phyloP scores from a whole-genome alignment of 2,888 invertebrate species.

The Pilophorus perplexus region DNA sequence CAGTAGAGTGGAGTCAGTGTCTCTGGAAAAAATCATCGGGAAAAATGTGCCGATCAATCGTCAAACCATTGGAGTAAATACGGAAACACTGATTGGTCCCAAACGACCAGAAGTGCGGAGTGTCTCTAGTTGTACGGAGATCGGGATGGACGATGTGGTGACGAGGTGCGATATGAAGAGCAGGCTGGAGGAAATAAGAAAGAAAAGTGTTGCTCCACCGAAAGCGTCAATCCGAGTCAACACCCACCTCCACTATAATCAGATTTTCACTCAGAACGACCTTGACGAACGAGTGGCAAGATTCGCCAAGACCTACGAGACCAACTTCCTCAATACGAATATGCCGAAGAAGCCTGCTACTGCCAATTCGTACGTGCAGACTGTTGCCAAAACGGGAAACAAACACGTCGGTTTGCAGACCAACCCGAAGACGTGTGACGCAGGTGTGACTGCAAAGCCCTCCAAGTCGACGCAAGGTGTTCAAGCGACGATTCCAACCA shows the following conservation, averaged over 20 bases:
- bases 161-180: conserved; percentile 47
- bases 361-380: conserved; percentile 22
- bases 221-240: conserved; percentile 9
- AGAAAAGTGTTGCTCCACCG: conserved; percentile 49
- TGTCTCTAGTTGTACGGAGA: neutral
- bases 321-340: conserved; percentile 29
- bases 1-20: neutral
- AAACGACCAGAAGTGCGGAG: neutral
- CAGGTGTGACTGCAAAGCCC: conserved; percentile 53
- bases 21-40: conserved; percentile 32
- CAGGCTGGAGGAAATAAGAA: conserved; percentile 51
- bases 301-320: conserved; percentile 48
- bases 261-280: conserved; percentile 48
- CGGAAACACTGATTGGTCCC: neutral
- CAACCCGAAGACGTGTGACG: conserved; percentile 49
- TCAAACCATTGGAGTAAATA: neutral
- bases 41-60: conserved; percentile 5
- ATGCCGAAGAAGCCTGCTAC: conserved; percentile 8
- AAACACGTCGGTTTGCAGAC: conserved; percentile 50
- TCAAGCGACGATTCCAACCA: conserved; percentile 51
- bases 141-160: conserved; percentile 1
- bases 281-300: conserved; percentile 50
- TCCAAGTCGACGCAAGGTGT: conserved; percentile 45
- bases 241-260: conserved; percentile 6
- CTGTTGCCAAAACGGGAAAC: conserved; percentile 29